These are phyloP conservation scores for Pimpla rufipes DNA, from an alignment of 2,888 invertebrate genomes.

Conservation along the genomic window DNA sequence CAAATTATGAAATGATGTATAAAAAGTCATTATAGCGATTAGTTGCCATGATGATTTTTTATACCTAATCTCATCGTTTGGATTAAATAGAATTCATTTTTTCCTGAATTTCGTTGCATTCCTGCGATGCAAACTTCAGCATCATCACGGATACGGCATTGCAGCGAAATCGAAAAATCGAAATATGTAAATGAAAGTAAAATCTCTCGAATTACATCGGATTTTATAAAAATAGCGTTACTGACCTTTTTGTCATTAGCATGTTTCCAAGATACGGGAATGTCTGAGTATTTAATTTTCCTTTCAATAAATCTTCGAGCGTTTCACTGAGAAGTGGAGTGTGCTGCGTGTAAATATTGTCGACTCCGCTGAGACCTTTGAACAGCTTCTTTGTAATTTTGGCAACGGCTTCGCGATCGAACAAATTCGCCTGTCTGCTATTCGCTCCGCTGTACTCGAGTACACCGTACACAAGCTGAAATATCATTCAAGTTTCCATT, in stretches of 20 bases:
- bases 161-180: too few species aligned
- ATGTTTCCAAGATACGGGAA: slow-evolving; percentile 93
- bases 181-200: too few species aligned
- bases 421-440: slow-evolving; percentile 93
- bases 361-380: slow-evolving; percentile 97
- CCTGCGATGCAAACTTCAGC: too few species aligned
- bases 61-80: too few species aligned
- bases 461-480: slow-evolving; percentile 88
- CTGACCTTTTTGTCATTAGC: slow-evolving; percentile 86
- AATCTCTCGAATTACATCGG: too few species aligned
- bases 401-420: slow-evolving; percentile 93
- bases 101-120: too few species aligned
- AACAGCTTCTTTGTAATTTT: slow-evolving; percentile 96
- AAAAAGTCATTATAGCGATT: too few species aligned
- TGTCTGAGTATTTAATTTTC: slow-evolving; percentile 93
- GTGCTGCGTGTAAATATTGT: slow-evolving; percentile 99
- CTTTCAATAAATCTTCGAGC: slow-evolving; percentile 95
- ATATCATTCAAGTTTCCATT: slow-evolving; percentile 68
- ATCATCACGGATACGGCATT: too few species aligned
- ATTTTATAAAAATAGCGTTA: slow-evolving; percentile 3
- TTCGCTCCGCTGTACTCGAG: slow-evolving; percentile 95
- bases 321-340: slow-evolving; percentile 96
- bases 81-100: too few species aligned
- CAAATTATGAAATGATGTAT: too few species aligned
- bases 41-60: too few species aligned